Evolutionary conservation across 2,888 invertebrate species (phyloP).

Genomic region (Alviniconcha strummeri): DNA sequence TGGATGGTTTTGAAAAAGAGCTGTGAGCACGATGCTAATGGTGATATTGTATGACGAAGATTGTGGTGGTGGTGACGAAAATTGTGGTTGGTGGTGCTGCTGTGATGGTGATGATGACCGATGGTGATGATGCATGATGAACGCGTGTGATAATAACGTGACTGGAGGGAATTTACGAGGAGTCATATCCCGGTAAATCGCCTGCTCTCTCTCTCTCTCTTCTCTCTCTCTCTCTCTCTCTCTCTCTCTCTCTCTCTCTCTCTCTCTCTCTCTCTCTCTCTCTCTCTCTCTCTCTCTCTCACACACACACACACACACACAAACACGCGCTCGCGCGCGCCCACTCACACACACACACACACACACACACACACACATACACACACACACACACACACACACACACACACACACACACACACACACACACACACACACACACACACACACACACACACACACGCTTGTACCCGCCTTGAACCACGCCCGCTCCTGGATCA

Average conservation of each 20-base stretch:
- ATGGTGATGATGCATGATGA: too few species aligned
- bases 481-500: not conserved
- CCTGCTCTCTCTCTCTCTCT: too few species aligned
- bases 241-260: not conserved
- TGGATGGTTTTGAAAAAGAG: too few species aligned
- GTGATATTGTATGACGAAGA: too few species aligned
- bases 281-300: not conserved
- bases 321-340: not conserved
- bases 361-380: not conserved
- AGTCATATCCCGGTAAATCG: too few species aligned
- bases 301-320: not conserved
- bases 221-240: not conserved
- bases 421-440: slow-evolving; percentile 7
- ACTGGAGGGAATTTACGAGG: too few species aligned
- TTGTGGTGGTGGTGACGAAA: too few species aligned
- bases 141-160: too few species aligned
- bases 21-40: too few species aligned
- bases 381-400: not conserved
- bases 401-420: slow-evolving; percentile 11
- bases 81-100: too few species aligned
- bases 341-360: not conserved
- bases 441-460: slow-evolving; percentile 6
- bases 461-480: not conserved
- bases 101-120: too few species aligned
- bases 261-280: not conserved